Base-by-base conservation (phyloP, 2,888 invertebrate genomes). In the Trichopoda pennipes region DNA sequence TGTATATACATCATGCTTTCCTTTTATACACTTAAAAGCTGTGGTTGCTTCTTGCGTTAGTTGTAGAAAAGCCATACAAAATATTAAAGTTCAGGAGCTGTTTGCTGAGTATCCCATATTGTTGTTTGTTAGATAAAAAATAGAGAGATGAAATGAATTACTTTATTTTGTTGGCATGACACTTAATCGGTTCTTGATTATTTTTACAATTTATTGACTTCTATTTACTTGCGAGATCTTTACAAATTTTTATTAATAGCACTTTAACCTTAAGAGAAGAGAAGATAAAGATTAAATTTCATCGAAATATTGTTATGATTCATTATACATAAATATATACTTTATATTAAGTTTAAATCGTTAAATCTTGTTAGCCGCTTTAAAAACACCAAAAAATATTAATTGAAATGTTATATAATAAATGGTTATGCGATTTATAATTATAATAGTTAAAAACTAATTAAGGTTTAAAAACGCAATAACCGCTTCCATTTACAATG, bases 101-200 rank as follows among this genome's bases (percentile, higher is more conserved):
- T n/a, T 44, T 16, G 16, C 14, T 38, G 9, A 28, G 28, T 28
- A 28, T 38, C 10, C 38, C 9, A 6, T 44, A 3, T 16, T 49
- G 4, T 49, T 19, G 12, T 49, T 19, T 58, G 17, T 17, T 58
- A 1, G 14, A 19, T 17, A 19, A 58, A 58, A 21, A 4, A 14
- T 35, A 32, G 60, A 49, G 51, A 19, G 51, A 68, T 60, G 28
- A 3, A 51, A 28, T 38, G 56, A 7, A 51, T 19, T 38, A 63
- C 9, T 49, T 63, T 58, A 70, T 70, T 70, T 51, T 77, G 64
- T 72, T 77, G 63, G 47, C 28, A 64, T 56, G 49, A 49, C 42
- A 77, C 63, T 77, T 78, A 66, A 76, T 78, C 28, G 58, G 14
- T 72, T 51, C 72, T 58, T 60, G 64, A 73, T 79, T 66, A 73